Conservation (phyloP, 2,113 vertebrate genomes). For the Capreolus pygargus region DNA sequence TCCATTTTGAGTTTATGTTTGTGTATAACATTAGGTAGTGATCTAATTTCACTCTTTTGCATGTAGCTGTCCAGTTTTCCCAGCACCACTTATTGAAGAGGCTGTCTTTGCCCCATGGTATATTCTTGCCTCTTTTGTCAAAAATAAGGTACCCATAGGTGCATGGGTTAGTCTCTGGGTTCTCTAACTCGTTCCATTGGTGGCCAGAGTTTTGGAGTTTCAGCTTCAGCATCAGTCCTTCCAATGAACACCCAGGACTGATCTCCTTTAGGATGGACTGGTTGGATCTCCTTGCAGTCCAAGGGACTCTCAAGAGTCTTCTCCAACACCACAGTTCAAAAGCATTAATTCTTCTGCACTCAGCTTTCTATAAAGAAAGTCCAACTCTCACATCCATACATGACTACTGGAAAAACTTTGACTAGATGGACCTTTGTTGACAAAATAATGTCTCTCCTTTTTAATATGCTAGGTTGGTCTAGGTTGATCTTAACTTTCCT, state of each 20-base stretch:
- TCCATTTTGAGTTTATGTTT: background rate
- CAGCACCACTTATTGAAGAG: background rate
- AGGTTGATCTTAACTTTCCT: background rate
- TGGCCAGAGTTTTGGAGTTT: background rate
- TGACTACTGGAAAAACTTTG: background rate
- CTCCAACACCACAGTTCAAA: background rate
- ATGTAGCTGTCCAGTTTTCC: background rate
- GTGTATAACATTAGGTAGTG: background rate
- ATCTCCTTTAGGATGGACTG: background rate
- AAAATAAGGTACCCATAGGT: background rate
- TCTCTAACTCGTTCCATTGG: background rate
- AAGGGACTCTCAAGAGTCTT: background rate
- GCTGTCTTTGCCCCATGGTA: background rate
- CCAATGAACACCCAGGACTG: background rate
- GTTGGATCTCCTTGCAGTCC: background rate
- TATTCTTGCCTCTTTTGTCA: background rate
- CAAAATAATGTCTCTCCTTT: background rate
- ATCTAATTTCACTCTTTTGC: background rate
- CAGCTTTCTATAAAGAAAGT: background rate
- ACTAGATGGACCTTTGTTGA: background rate
- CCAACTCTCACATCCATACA: background rate
- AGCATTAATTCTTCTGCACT: background rate
- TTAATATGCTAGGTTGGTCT: background rate
- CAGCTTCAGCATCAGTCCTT: background rate
- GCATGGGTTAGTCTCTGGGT: background rate